Conservation (phyloP, 2,113 vertebrate genomes). For the Corythoichthys haematopterus region DNA sequence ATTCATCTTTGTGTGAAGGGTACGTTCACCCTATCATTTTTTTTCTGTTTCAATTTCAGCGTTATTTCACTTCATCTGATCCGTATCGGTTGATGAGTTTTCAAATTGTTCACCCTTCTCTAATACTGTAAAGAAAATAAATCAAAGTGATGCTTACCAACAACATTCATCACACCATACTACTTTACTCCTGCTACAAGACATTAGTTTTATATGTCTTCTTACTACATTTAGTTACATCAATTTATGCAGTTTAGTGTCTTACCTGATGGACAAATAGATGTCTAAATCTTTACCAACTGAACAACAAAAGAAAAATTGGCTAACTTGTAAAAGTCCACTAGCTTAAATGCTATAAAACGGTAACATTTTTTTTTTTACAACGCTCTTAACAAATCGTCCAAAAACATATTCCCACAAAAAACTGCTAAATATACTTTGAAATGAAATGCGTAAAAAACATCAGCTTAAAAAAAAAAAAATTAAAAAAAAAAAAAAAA, state of each 20-base stretch:
- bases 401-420: no score
- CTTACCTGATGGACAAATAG: neutral
- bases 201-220: neutral
- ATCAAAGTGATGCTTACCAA: neutral
- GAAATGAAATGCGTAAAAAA: no score
- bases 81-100: neutral
- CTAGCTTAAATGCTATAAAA: no score
- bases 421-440: no score
- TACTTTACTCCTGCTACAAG: neutral
- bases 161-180: neutral
- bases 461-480: no score
- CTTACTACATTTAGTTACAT: neutral
- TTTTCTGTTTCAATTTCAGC: no score
- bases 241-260: neutral
- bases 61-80: neutral
- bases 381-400: no score
- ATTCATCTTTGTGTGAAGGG: constrained; percentile 16
- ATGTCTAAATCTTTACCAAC: neutral
- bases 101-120: neutral
- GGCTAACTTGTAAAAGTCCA: no score
- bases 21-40: neutral
- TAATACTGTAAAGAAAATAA: neutral
- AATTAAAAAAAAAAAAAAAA: no score
- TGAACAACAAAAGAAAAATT: no score
- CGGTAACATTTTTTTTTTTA: no score